Base-by-base conservation (phyloP, 2,797 vertebrate species). In the Acridotheres tristis region DNA sequence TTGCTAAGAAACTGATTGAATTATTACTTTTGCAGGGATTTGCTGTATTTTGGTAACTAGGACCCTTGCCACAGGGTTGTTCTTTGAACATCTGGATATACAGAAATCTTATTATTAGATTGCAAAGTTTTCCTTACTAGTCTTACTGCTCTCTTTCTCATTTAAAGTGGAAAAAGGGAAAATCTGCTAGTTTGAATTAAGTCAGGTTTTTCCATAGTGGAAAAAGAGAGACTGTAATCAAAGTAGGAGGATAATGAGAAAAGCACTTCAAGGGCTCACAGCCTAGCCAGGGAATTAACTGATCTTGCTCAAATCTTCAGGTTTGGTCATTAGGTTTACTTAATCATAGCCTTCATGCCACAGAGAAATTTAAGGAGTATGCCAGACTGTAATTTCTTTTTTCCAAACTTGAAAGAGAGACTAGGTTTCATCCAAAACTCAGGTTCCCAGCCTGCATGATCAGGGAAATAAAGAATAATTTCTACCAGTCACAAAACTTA, bases 1-100 rank as follows among this genome's bases (percentile, higher is more conserved):
- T 51, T 84, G 25, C 90, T 89, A 84, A 87, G 65, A 89, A 86
- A 53, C 34, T 88, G 92, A 87, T 90, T 89, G 67, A 95, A 96
- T 83, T 91, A 79, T 67, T 79, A 48, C 80, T 91, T 90, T 89
- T 73, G 29, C 30, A 34, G 69, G 16, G 9, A 13, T 20, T 71
- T 76, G 21, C 61, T 89, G 53, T 87, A 76, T 86, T 89, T 94
- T 95, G 43, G n/a, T 55, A 76, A 69, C 65, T 14, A 66, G 55
- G 34, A 69, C 66, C n/a, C 51, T 94, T 90, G 57, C 48, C 14
- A 12, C 29, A 79, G 40, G 47, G 23, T 9, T 68, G 25, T 93
- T 86, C 58, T 87, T 94, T 90, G 83, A 95, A 93, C 69, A 85
- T 83, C 65, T 85, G 65, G 68, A 62, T 71, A 78, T 45, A 75